These are phyloP conservation scores for Eulimnadia texana DNA, from an alignment of 1,140 invertebrate species.

Conservation along the genomic window DNA sequence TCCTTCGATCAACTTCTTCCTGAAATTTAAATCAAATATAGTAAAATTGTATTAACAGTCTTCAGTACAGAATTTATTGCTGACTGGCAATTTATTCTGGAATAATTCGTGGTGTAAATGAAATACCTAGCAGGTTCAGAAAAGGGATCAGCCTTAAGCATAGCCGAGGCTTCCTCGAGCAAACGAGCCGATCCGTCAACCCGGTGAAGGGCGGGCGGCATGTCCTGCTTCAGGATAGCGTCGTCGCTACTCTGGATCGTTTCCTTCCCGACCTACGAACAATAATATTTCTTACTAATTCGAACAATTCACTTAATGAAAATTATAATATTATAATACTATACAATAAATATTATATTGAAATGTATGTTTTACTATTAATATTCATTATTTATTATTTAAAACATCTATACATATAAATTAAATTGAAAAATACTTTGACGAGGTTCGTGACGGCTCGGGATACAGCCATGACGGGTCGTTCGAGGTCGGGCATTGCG, in stretches of 20 bases:
- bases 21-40: conserved; percentile 21
- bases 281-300: too few relatives aligned
- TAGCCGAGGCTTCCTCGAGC: conserved; percentile 91
- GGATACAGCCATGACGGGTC: conserved; percentile 88
- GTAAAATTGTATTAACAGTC: neutral
- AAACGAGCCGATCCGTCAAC: conserved; percentile 87
- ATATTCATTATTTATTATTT: too few relatives aligned
- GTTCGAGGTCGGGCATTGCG: conserved; percentile 96
- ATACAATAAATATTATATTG: too few relatives aligned
- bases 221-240: conserved; percentile 86
- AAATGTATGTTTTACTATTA: too few relatives aligned
- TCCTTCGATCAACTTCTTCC: conserved; percentile 85
- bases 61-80: too few relatives aligned
- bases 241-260: conserved; percentile 97
- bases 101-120: too few relatives aligned
- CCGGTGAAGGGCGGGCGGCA: conserved; percentile 82
- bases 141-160: conserved; percentile 87
- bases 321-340: too few relatives aligned
- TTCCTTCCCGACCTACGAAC: conserved; percentile 75
- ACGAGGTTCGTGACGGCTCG: conserved; percentile 93
- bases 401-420: too few relatives aligned
- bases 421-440: conserved; percentile 53
- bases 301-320: too few relatives aligned
- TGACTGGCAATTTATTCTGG: too few relatives aligned
- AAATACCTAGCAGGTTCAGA: conserved; percentile 74